phyloP scores from a whole-genome alignment of 2,888 invertebrate species.

The Ormia ochracea region DNA sequence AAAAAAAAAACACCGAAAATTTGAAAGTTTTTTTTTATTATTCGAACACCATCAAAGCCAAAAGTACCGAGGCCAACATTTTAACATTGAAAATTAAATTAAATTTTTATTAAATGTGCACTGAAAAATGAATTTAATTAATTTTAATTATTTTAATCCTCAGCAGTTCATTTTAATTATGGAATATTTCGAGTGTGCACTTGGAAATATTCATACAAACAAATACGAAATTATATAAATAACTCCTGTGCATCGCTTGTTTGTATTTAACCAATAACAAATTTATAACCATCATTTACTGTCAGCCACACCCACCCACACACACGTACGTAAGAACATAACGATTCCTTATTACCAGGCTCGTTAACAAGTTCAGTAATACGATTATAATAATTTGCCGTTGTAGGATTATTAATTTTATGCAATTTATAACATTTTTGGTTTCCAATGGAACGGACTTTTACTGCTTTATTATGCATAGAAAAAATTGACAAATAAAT shows the following conservation, averaged over 20 bases:
- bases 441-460: not conserved
- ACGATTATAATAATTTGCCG: not conserved
- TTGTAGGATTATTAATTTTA: not conserved
- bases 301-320: not conserved
- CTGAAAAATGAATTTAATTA: too few relatives aligned
- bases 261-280: conserved; percentile 17
- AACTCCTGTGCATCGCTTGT: conserved; percentile 27
- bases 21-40: too few relatives aligned
- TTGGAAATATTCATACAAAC: not conserved
- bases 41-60: too few relatives aligned
- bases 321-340: not conserved
- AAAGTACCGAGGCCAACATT: too few relatives aligned
- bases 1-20: too few relatives aligned
- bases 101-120: too few relatives aligned
- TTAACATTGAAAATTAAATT: too few relatives aligned
- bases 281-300: conserved; percentile 36
- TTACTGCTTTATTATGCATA: not conserved
- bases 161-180: too few relatives aligned
- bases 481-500: too few relatives aligned
- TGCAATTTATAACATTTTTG: not conserved
- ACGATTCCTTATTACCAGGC: not conserved
- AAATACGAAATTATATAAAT: conserved; percentile 47
- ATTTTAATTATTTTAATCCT: too few relatives aligned
- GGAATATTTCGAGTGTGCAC: not conserved
- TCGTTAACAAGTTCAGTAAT: not conserved